A percentile compares a stretch with the other conserved stretches of the same genome.
Evolutionary conservation across 2,113 vertebrate species (phyloP).

Genomic region (Urocolius indicus): DNA sequence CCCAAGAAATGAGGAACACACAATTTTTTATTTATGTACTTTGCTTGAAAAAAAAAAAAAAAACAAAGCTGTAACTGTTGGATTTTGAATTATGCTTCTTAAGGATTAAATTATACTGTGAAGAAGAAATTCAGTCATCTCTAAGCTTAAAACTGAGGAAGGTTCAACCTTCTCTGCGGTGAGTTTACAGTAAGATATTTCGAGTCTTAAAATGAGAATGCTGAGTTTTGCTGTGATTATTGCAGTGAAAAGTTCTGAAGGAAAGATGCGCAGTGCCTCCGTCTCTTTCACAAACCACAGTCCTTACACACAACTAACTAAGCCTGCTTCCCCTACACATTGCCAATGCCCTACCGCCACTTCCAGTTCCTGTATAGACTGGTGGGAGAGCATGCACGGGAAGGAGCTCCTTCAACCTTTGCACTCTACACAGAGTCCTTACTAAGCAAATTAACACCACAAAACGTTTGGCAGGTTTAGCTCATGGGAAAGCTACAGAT

Average conservation of each 20-base stretch:
- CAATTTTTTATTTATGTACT: background rate
- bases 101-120: background rate
- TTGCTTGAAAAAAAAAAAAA: background rate
- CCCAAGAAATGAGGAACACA: background rate
- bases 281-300: background rate
- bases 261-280: background rate
- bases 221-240: background rate
- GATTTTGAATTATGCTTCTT: background rate
- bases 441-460: background rate
- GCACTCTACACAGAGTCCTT: background rate
- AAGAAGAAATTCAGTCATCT: background rate
- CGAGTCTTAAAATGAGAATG: background rate
- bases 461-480: background rate
- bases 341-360: too few species aligned
- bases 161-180: background rate
- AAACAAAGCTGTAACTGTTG: background rate
- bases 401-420: background rate
- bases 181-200: background rate
- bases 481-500: background rate
- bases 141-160: background rate
- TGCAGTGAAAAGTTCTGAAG: background rate
- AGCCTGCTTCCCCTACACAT: background rate
- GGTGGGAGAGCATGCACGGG: background rate
- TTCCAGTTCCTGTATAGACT: background rate
- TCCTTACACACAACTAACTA: background rate